Evolutionary conservation across 2,888 invertebrate genomes (phyloP), one percentile per base, ranked within the genome.

Genomic region (Epistrophella euchroma): DNA sequence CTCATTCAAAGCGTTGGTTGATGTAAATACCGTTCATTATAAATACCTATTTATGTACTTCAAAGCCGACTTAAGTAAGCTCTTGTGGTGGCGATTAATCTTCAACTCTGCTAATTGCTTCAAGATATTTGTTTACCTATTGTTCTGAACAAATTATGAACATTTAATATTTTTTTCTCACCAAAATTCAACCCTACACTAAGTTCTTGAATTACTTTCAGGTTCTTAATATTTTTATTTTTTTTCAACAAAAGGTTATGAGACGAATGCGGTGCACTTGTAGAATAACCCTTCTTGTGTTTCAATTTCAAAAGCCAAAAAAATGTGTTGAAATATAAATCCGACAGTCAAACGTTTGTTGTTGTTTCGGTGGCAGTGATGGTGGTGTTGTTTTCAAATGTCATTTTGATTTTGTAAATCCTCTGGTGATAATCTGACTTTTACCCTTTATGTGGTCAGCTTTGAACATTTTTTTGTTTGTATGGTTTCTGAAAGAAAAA

Each of bases 221-320:
- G 50, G 22, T 56, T 50, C 50, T 32, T 19, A 40, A 50, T 22
- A 60, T n/a, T 6, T 4, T 13, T 40, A 35, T 55, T 52, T 6
- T 52, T 15, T 52, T n/a, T n/a, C 25, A 25, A 28, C 15, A 60
- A 58, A 75, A 62, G 81, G 73, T 84, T 80, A 85, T 68, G 68
- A 68, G 15, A 68, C 13, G 15, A 52, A 22, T 37, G n/a, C 52
- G 66, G 60, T 73, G 80, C 80, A 85, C 76, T 80, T 85, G 80
- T 80, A 70, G 76, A 76, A 72, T 85, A 77, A 80, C 85, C 85
- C 81, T 85, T 85, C 81, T 85, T 68, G 40, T 35, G 56, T 85
- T 80, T 80, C 80, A 80, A 32, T 56, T 17, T 35, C 10, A 22
- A 52, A 50, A 71, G 55, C 45, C 62, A 64, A 58, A 47, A 25